Conservation (phyloP, 2,888 invertebrate species). For the Dryocosmus kuriphilus region DNA sequence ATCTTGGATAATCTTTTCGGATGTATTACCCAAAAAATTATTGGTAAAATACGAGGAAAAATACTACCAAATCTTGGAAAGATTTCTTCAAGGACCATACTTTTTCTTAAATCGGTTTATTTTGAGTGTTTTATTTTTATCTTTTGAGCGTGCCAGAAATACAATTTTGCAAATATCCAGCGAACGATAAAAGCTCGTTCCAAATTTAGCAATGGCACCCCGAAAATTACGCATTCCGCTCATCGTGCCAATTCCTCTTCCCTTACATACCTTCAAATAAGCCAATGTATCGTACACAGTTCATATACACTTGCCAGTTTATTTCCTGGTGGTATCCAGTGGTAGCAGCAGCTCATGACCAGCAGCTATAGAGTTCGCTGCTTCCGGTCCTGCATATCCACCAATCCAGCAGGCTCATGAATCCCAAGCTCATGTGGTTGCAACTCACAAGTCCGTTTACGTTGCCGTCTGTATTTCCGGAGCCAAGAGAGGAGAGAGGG, state of each 20-base stretch:
- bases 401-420: conserved; percentile 19
- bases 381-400: conserved; percentile 33
- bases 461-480: conserved; percentile 14
- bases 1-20: no score
- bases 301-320: conserved; percentile 32
- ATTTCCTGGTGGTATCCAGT: conserved; percentile 30
- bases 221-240: conserved; percentile 20
- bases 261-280: conserved; percentile 16
- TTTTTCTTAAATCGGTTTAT: neutral
- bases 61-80: neutral
- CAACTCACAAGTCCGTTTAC: neutral
- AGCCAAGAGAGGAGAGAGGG: neutral
- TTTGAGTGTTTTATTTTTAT: neutral
- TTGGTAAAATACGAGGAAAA: no score
- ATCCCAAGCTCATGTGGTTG: neutral
- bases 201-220: conserved; percentile 5
- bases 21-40: no score
- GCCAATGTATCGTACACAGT: conserved; percentile 20
- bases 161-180: neutral
- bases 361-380: conserved; percentile 29
- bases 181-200: neutral
- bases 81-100: neutral
- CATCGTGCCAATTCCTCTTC: conserved; percentile 4
- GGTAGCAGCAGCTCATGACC: conserved; percentile 2
- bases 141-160: neutral